A percentile compares a stretch with the other conserved stretches of the same genome.
Conservation (phyloP, 2,888 invertebrate species). For the Rhingia rostrata region DNA sequence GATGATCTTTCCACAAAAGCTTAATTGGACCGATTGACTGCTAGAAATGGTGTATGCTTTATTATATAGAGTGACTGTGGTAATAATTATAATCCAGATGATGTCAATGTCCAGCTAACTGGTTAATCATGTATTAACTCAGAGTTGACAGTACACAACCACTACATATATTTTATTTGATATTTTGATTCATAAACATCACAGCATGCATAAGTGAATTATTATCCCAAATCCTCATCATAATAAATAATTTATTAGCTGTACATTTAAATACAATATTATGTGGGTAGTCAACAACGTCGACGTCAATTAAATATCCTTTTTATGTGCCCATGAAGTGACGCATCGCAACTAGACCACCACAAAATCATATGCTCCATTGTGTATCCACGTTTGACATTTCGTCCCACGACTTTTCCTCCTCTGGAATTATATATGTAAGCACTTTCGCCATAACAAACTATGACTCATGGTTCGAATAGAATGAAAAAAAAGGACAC, state of each 20-base stretch:
- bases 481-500: not conserved
- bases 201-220: not conserved
- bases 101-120: too few species aligned
- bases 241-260: slow-evolving; percentile 18
- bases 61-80: too few species aligned
- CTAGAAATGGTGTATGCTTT: too few species aligned
- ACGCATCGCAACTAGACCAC: slow-evolving; percentile 23
- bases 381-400: slow-evolving; percentile 33
- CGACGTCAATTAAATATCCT: slow-evolving; percentile 26
- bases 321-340: slow-evolving; percentile 22
- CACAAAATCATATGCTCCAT: not conserved
- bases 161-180: too few species aligned
- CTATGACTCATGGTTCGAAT: slow-evolving; percentile 50
- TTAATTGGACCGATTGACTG: too few species aligned
- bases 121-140: too few species aligned
- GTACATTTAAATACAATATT: too few species aligned
- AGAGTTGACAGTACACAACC: too few species aligned
- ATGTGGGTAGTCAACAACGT: not conserved
- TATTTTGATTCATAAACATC: not conserved
- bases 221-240: slow-evolving; percentile 22
- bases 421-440: slow-evolving; percentile 45
- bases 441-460: slow-evolving; percentile 43
- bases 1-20: too few species aligned
- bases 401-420: slow-evolving; percentile 55
- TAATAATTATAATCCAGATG: too few species aligned